These are phyloP conservation scores for Linurgus olivaceus DNA, from an alignment of 2,797 vertebrate species.

Conservation along the genomic window DNA sequence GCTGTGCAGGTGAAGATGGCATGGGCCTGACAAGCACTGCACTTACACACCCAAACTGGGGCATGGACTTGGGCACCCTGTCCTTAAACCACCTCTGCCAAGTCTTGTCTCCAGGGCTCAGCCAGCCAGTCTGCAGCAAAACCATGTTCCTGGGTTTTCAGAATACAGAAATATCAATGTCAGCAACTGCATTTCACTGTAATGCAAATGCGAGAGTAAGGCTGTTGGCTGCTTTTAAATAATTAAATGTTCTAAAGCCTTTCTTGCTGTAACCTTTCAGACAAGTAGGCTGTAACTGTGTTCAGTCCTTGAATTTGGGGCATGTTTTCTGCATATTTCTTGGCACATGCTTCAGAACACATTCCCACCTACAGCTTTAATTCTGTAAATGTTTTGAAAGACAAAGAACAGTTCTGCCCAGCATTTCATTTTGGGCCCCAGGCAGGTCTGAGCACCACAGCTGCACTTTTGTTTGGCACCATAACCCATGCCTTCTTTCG, in stretches of 20 bases:
- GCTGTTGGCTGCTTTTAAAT: neutral
- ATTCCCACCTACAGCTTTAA: neutral
- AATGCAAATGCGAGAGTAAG: neutral
- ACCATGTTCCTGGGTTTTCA: neutral
- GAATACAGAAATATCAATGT: neutral
- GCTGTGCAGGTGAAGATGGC: neutral
- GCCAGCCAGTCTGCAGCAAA: neutral
- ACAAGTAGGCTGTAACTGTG: neutral
- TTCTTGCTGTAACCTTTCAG: neutral
- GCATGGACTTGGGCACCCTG: neutral
- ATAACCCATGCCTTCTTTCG: neutral
- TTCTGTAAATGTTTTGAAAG: neutral
- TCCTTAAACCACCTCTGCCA: fast-evolving
- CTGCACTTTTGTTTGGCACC: neutral
- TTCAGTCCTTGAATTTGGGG: neutral
- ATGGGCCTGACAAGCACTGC: neutral
- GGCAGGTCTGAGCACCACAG: neutral
- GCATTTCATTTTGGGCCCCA: neutral
- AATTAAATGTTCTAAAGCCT: neutral
- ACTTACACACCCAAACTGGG: fast-evolving
- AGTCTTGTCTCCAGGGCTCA: neutral
- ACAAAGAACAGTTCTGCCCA: neutral
- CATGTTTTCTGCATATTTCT: neutral
- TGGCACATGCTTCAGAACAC: fast-evolving
- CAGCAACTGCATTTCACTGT: neutral